Evolutionary conservation across 2,797 vertebrate species (phyloP), one percentile per base, ranked within the genome.

Genomic region (Eulemur rubriventer): DNA sequence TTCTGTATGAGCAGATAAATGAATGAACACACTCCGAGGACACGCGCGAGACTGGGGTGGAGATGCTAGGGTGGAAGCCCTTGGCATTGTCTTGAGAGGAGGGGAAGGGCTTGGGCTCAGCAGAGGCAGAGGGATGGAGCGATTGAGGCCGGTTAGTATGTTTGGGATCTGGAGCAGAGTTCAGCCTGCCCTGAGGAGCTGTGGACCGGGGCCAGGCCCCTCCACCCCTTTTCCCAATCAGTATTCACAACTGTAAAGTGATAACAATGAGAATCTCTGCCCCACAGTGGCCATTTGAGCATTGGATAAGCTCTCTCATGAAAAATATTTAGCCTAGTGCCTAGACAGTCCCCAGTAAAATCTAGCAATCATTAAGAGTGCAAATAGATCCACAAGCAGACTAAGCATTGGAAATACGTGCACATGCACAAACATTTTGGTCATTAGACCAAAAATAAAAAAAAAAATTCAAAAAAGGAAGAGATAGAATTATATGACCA

Each of bases 101-200:
- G 24, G 24, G 1, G 5, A n/a, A 38, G 35, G 33, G 9, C 16
- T 20, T 17, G 17, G 1, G 4, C 10, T 28, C 5, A 2, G 4
- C 59, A 30, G 20, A 75, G 26, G 11, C 48, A 33, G 12, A 38
- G 48, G 8, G 11, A 2, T 4, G 18, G 24, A 46, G 22, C 7
- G 0, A 55, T 11, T 16, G 10, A 35, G 22, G 4, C 4, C 7
- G 1, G 1, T 14, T 1, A 2, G 4, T 7, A 0, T 0, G 4
- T 7, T 14, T 0, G 6, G 38, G 11, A 5, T 18, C 0, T 4
- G 3, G 3, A 30, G 17, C 20, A 30, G 26, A 81, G 73, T 11
- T 22, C 26, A 7, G 26, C 28, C 46, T 52, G 16, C n/a, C 3
- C 0, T 0, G 26, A 82, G 16, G 9, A 33, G 18, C 6, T 0